phyloP scores from a whole-genome alignment of 2,113 vertebrate genomes.

The Onychostruthus taczanowskii region DNA sequence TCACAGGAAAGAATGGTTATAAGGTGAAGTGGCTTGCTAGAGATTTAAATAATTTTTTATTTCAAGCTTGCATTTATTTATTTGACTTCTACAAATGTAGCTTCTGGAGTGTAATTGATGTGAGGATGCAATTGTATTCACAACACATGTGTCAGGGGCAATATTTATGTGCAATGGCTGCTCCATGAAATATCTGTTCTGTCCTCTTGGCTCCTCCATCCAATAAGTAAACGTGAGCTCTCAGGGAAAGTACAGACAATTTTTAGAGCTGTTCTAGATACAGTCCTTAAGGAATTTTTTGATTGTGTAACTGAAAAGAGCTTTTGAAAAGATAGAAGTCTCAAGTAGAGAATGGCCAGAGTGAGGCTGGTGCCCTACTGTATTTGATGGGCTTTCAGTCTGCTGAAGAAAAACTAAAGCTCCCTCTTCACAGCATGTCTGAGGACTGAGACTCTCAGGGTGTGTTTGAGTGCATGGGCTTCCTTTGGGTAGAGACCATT shows the following conservation, averaged over 20 bases:
- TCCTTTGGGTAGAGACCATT: background rate
- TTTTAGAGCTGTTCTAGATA: background rate
- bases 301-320: background rate
- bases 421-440: background rate
- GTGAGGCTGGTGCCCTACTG: background rate
- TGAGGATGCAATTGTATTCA: background rate
- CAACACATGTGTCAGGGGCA: background rate
- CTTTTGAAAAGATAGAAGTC: background rate
- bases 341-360: background rate
- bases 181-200: background rate
- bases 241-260: background rate
- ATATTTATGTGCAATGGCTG: background rate
- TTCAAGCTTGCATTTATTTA: background rate
- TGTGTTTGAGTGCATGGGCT: background rate
- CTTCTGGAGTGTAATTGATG: slow-evolving; percentile 3
- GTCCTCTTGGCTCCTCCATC: background rate
- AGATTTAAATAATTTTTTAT: background rate
- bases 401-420: background rate
- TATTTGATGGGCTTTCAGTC: background rate
- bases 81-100: background rate
- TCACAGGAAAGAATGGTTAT: background rate
- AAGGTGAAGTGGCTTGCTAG: background rate
- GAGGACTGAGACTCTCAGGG: accelerated
- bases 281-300: background rate
- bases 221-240: background rate